These are phyloP conservation scores for Emberiza fucata DNA, from an alignment of 2,113 vertebrate genomes.

Conservation along the genomic window DNA sequence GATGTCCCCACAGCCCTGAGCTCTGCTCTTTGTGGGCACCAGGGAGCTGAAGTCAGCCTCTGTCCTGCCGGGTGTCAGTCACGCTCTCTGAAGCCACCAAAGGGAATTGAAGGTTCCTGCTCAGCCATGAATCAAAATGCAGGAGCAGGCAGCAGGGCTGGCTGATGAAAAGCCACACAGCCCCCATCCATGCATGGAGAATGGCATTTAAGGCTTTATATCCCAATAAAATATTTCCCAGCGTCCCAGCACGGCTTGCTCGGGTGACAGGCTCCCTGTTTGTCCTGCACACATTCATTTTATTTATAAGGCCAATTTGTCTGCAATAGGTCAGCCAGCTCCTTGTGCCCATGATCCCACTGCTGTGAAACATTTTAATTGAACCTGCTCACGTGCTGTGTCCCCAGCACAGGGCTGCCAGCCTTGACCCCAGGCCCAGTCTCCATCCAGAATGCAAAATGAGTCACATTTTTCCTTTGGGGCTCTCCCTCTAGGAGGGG, in stretches of 20 bases:
- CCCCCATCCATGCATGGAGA: background rate
- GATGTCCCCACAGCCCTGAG: background rate
- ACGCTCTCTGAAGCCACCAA: background rate
- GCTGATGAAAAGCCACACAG: background rate
- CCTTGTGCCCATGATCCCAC: background rate
- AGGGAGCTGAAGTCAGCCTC: background rate
- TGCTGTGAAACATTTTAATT: background rate
- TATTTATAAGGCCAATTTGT: conserved; percentile 26
- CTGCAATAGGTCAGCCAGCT: background rate
- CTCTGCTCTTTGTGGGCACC: background rate
- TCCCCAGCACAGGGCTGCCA: background rate
- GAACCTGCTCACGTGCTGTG: background rate
- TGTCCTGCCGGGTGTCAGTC: background rate
- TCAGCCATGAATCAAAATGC: background rate
- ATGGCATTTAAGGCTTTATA: conserved; percentile 27
- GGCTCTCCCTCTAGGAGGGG: background rate
- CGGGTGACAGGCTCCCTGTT: background rate
- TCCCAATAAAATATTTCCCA: conserved; percentile 28
- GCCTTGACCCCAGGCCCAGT: background rate
- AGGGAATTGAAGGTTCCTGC: background rate
- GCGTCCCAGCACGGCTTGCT: background rate
- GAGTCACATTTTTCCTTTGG: background rate
- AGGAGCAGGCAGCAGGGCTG: background rate
- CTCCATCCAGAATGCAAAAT: background rate
- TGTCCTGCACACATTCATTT: background rate